phyloP scores from a whole-genome alignment of 2,797 vertebrate species.

The Chaunax sp. region DNA sequence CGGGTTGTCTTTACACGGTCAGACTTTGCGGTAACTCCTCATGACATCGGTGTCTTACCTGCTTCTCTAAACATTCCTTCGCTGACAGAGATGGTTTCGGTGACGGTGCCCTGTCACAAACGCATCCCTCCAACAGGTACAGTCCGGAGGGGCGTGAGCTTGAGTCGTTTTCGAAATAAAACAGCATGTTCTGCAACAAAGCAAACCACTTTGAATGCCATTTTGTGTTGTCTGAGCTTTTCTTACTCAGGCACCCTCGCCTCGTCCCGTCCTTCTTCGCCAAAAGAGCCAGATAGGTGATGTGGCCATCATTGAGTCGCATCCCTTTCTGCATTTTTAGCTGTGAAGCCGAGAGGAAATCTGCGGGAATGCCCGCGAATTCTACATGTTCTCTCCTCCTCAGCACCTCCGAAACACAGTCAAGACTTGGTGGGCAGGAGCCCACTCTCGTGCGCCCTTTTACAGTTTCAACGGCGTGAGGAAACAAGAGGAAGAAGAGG shows the following conservation, averaged over 20 bases:
- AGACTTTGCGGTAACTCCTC: slow-evolving; percentile 17
- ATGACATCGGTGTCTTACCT: slow-evolving; percentile 81
- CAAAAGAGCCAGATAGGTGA: slow-evolving; percentile 93
- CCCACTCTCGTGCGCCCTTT: slow-evolving; percentile 60
- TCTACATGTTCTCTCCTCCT: slow-evolving; percentile 70
- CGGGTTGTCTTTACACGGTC: slow-evolving; percentile 15
- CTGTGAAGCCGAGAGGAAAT: slow-evolving; percentile 48
- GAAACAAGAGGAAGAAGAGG: slow-evolving; percentile 12
- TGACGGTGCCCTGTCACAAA: slow-evolving; percentile 92
- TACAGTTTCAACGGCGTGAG: slow-evolving; percentile 47
- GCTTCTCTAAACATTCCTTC: slow-evolving; percentile 94
- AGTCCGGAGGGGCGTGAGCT: slow-evolving; percentile 95
- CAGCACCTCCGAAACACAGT: slow-evolving; percentile 56
- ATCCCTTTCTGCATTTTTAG: slow-evolving; percentile 93
- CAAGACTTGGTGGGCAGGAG: slow-evolving; percentile 71
- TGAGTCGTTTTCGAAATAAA: slow-evolving; percentile 98
- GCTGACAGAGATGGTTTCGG: slow-evolving; percentile 90
- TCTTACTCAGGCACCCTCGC: slow-evolving; percentile 93
- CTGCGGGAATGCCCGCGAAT: slow-evolving; percentile 52
- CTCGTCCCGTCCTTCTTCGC: slow-evolving; percentile 94
- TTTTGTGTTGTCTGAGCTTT: slow-evolving; percentile 96
- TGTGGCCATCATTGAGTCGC: slow-evolving; percentile 95
- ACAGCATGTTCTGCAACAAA: slow-evolving; percentile 96
- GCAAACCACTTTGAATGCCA: slow-evolving; percentile 98
- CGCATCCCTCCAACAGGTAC: slow-evolving; percentile 96